Evolutionary conservation across 2,888 invertebrate species (phyloP).

Genomic region (Thelaira solivaga): DNA sequence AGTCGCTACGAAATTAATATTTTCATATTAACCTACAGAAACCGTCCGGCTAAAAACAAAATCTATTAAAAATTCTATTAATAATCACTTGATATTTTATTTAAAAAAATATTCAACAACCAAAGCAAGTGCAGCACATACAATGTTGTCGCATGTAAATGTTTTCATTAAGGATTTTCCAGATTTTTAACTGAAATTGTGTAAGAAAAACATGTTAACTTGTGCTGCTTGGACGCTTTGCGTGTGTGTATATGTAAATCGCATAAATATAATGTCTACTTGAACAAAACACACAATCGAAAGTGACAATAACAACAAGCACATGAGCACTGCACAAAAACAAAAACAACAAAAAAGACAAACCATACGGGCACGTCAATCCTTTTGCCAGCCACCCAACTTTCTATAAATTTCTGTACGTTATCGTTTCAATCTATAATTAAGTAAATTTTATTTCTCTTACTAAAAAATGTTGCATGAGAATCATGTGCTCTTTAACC

Average conservation of each 20-base stretch:
- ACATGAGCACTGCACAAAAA: too few relatives aligned
- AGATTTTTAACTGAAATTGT: neutral
- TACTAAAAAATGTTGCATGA: conserved; percentile 1
- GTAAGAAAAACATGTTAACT: neutral
- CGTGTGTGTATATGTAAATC: conserved; percentile 14
- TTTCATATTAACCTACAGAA: too few relatives aligned
- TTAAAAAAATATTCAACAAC: too few relatives aligned
- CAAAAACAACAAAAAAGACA: conserved; percentile 1
- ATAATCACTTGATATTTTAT: too few relatives aligned
- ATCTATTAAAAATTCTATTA: too few relatives aligned
- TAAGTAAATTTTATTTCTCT: conserved; percentile 18
- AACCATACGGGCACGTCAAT: neutral
- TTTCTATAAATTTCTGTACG: conserved; percentile 29
- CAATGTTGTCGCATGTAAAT: neutral
- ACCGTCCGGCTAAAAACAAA: too few relatives aligned
- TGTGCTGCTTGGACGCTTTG: too few relatives aligned
- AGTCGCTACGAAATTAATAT: too few relatives aligned
- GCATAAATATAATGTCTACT: conserved; percentile 39
- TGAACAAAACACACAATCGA: conserved; percentile 56
- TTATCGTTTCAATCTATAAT: conserved; percentile 2
- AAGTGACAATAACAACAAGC: conserved; percentile 62
- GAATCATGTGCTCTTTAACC: conserved; percentile 37
- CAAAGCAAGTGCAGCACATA: too few relatives aligned
- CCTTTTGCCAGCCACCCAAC: conserved; percentile 25
- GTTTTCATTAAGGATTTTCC: neutral